These are phyloP conservation scores for Rhynchonycteris naso DNA, from an alignment of 2,797 vertebrate species.

Conservation along the genomic window DNA sequence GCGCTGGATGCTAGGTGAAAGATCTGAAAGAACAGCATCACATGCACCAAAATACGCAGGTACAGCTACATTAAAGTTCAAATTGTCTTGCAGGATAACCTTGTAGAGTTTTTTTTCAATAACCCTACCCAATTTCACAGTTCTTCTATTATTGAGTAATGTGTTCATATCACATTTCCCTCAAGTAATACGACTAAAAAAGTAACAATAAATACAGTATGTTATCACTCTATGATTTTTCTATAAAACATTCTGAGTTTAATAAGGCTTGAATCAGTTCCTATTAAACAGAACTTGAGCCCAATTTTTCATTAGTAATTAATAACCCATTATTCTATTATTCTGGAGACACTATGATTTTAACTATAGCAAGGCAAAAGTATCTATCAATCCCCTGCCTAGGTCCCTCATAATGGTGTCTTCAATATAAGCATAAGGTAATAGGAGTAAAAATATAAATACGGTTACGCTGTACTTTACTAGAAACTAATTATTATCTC, in stretches of 20 bases:
- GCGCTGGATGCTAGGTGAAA: not conserved
- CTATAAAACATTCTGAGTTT: conserved; percentile 18
- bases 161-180: not conserved
- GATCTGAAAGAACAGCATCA: not conserved
- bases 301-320: not conserved
- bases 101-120: conserved; percentile 17
- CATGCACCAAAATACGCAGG: not conserved
- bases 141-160: not conserved
- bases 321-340: not conserved
- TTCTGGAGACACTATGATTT: conserved; percentile 17
- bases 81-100: not conserved
- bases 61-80: not conserved
- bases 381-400: not conserved
- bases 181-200: not conserved
- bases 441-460: not conserved
- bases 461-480: not conserved
- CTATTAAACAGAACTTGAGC: conserved; percentile 8
- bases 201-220: not conserved
- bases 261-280: not conserved
- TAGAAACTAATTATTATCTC: conserved; percentile 38
- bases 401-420: not conserved
- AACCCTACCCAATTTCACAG: not conserved
- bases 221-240: not conserved
- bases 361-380: conserved; percentile 14
- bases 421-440: conserved; percentile 11